A percentile compares a stretch with the other conserved stretches of the same genome.
Evolutionary conservation across 2,888 invertebrate species (phyloP).

Genomic region (Eupithecia subfuscata): DNA sequence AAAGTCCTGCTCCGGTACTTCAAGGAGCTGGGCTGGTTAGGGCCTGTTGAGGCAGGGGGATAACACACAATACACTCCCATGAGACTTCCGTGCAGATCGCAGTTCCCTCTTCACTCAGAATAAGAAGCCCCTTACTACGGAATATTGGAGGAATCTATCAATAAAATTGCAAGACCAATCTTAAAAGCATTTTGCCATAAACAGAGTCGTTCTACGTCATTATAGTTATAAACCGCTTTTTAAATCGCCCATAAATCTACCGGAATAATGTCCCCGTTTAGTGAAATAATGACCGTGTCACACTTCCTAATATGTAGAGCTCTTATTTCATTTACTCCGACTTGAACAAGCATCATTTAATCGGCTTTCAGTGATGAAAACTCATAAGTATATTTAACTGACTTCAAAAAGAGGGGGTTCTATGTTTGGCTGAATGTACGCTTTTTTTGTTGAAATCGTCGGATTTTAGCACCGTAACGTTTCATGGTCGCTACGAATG

Average conservation of each 20-base stretch:
- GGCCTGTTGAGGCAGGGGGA: too few species aligned
- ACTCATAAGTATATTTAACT: background rate
- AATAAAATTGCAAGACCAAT: slow-evolving; percentile 16
- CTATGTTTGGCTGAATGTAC: too few species aligned
- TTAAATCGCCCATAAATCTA: slow-evolving; percentile 37
- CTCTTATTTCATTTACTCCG: slow-evolving; percentile 18
- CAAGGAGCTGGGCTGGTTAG: too few species aligned
- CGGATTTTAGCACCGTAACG: too few species aligned
- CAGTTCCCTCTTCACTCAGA: too few species aligned
- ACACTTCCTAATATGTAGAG: slow-evolving; percentile 35
- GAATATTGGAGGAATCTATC: background rate
- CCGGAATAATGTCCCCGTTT: slow-evolving; percentile 30
- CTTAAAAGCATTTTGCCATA: slow-evolving; percentile 27
- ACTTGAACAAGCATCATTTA: slow-evolving; percentile 13
- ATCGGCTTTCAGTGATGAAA: background rate
- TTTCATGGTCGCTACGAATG: too few species aligned
- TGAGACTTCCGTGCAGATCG: too few species aligned
- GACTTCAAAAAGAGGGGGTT: too few species aligned
- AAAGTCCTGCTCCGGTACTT: too few species aligned
- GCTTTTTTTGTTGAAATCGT: too few species aligned
- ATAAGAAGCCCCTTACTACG: too few species aligned
- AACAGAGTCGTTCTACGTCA: slow-evolving; percentile 20
- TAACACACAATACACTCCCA: too few species aligned
- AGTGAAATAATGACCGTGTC: slow-evolving; percentile 32
- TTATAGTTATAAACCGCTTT: slow-evolving; percentile 26